A percentile compares a stretch with the other conserved stretches of the same genome.
Evolutionary conservation across 2,888 invertebrate species (phyloP).

Genomic region (Malacosoma neustria): DNA sequence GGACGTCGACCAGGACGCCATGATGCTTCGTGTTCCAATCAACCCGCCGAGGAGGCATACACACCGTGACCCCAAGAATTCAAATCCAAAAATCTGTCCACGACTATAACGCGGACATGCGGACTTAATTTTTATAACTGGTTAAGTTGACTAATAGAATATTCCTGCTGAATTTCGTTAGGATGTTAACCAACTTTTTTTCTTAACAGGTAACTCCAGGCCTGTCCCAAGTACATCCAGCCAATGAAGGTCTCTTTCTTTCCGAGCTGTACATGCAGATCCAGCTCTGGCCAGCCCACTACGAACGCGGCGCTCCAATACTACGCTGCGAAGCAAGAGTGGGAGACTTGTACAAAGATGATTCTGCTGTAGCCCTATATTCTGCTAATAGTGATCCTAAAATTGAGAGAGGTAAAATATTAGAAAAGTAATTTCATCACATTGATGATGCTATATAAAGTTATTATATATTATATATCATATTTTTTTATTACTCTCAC

Average conservation of each 20-base stretch:
- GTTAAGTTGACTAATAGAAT: no score
- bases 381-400: conserved; percentile 80
- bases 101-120: no score
- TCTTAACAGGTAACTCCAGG: conserved; percentile 55
- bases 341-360: conserved; percentile 75
- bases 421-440: neutral
- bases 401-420: conserved; percentile 77
- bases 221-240: conserved; percentile 52
- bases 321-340: conserved; percentile 80
- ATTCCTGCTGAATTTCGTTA: no score
- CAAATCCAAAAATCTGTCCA: no score
- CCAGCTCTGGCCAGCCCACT: conserved; percentile 76
- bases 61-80: no score
- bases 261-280: conserved; percentile 77
- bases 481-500: no score
- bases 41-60: no score
- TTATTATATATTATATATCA: no score
- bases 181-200: conserved; percentile 3
- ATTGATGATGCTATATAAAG: no score
- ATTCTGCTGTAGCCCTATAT: conserved; percentile 76
- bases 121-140: no score
- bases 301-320: conserved; percentile 77
- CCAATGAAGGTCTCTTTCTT: conserved; percentile 68
- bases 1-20: no score
- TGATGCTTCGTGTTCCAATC: no score